These are phyloP conservation scores for Andinoacara biseriatus DNA, from an alignment of 2,113 vertebrate species.

Conservation along the genomic window DNA sequence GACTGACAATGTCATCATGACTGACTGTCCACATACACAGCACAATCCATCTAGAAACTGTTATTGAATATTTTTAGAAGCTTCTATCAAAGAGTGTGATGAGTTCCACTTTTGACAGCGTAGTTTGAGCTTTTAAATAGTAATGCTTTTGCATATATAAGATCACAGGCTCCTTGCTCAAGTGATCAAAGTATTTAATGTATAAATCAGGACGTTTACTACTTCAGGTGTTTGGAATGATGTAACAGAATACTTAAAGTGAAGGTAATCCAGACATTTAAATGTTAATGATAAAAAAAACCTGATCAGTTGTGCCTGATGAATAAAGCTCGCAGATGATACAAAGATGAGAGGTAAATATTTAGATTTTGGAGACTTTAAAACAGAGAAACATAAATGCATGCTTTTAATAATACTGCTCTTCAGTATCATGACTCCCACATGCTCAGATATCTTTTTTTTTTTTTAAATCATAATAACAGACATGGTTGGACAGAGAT, in stretches of 20 bases:
- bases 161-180: neutral
- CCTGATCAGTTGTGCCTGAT: constrained; percentile 1
- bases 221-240: constrained; percentile 7
- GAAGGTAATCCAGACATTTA: neutral
- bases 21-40: neutral
- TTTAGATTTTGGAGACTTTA: constrained; percentile 8
- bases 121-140: neutral
- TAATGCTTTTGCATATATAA: neutral
- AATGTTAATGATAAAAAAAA: constrained; percentile 40
- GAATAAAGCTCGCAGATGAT: constrained; percentile 12
- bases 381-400: constrained; percentile 24
- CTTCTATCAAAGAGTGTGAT: neutral
- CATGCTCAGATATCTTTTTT: neutral
- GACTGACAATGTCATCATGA: neutral
- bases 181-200: neutral
- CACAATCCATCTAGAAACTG: neutral
- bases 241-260: constrained; percentile 6
- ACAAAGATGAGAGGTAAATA: constrained; percentile 13
- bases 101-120: neutral
- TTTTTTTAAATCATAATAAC: neutral
- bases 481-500: neutral
- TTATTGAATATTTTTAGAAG: neutral
- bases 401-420: constrained; percentile 2
- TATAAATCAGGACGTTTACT: constrained; percentile 1
- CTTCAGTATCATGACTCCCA: constrained; percentile 23